Conservation (phyloP, 2,797 vertebrate genomes). For the Linurgus olivaceus region DNA sequence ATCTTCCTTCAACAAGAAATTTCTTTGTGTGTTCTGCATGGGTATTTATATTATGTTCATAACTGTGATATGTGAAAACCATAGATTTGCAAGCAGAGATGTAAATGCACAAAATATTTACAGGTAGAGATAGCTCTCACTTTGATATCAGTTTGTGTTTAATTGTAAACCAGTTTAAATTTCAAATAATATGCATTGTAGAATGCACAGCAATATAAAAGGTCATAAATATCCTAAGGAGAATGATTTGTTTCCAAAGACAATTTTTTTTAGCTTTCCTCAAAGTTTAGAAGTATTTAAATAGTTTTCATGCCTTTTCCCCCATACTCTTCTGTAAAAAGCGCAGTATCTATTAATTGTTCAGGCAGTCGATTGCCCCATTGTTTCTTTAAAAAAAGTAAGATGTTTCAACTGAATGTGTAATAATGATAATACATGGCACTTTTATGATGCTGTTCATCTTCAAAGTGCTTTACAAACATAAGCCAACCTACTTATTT, state of each 20-base stretch:
- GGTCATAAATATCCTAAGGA: neutral
- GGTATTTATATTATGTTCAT: neutral
- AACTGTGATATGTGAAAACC: neutral
- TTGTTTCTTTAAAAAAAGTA: constrained; percentile 13
- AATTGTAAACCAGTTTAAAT: neutral
- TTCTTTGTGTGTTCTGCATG: neutral
- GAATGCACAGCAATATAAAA: neutral
- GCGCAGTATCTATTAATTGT: neutral
- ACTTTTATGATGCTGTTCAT: constrained; percentile 41
- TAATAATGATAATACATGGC: neutral
- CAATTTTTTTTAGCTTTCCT: neutral
- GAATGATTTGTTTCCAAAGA: neutral
- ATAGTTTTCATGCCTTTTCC: neutral
- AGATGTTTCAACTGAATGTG: neutral
- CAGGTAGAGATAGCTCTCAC: neutral
- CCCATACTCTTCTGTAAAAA: neutral
- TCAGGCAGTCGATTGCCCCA: neutral
- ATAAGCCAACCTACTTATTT: constrained; percentile 41
- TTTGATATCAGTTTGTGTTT: neutral
- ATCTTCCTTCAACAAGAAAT: neutral
- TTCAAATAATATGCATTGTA: neutral
- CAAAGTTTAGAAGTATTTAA: neutral
- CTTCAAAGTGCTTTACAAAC: constrained; percentile 38
- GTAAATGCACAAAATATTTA: neutral
- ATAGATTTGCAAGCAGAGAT: neutral